These are phyloP conservation scores for Alexandromys oeconomus DNA, from an alignment of 2,797 vertebrate genomes.

Conservation along the genomic window DNA sequence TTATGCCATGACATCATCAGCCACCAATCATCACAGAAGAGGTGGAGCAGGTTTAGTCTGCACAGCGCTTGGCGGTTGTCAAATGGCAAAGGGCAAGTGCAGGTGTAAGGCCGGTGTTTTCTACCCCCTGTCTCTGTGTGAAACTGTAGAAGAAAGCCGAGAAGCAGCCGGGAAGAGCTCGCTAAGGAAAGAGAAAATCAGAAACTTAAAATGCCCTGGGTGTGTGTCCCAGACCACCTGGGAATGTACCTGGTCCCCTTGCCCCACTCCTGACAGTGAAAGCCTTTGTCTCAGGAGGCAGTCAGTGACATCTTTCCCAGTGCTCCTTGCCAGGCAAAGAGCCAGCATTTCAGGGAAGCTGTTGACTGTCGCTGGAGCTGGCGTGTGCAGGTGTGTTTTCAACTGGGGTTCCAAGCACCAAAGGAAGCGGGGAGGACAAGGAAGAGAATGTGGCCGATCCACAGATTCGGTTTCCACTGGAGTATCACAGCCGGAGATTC, in stretches of 20 bases:
- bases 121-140: not conserved
- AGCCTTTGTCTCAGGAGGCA: slow-evolving; percentile 24
- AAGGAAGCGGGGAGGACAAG: not conserved
- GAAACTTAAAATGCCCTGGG: not conserved
- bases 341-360: slow-evolving; percentile 3
- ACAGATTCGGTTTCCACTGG: not conserved
- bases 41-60: slow-evolving; percentile 37
- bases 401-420: not conserved
- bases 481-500: not conserved
- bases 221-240: not conserved
- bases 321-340: not conserved
- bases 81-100: not conserved
- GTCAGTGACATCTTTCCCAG: slow-evolving; percentile 19
- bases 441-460: not conserved
- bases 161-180: not conserved
- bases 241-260: not conserved
- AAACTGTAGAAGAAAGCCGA: not conserved
- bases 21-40: slow-evolving; percentile 52
- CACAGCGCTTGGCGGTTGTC: not conserved
- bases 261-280: not conserved
- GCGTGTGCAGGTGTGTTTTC: not conserved
- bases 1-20: slow-evolving; percentile 63
- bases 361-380: not conserved
- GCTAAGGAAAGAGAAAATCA: slow-evolving; percentile 15
- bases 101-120: slow-evolving; percentile 18